Evolutionary conservation across 2,888 invertebrate genomes (phyloP).

Genomic region (Copidosoma aretas): DNA sequence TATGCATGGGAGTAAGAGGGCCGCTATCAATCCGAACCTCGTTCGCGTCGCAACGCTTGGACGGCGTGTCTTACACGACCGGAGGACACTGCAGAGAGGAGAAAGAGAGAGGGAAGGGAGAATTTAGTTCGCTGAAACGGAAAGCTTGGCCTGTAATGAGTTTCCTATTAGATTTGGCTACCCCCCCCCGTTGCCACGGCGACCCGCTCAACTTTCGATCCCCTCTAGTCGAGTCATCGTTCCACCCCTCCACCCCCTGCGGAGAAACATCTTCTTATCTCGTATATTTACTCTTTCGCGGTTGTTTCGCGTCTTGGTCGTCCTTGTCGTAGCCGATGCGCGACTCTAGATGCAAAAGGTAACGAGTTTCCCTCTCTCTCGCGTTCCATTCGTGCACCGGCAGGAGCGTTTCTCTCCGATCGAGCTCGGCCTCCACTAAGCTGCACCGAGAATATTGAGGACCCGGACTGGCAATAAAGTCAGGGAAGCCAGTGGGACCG

Average conservation of each 20-base stretch:
- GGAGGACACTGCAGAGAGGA: not conserved
- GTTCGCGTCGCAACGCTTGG: constrained; percentile 32
- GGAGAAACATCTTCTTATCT: constrained; percentile 26
- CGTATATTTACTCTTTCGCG: constrained; percentile 21
- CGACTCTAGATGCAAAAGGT: constrained; percentile 33
- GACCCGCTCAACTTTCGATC: constrained; percentile 50
- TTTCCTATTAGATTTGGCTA: constrained; percentile 61
- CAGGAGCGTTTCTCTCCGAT: too few relatives aligned
- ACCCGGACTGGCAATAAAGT: too few relatives aligned
- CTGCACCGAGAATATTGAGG: too few relatives aligned
- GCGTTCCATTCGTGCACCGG: too few relatives aligned
- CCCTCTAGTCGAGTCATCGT: constrained; percentile 37
- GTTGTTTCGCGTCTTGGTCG: constrained; percentile 1
- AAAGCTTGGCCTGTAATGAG: constrained; percentile 58
- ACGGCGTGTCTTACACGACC: constrained; percentile 28
- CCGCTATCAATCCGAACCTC: constrained; percentile 31
- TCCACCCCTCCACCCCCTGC: constrained; percentile 14
- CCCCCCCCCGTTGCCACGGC: constrained; percentile 50
- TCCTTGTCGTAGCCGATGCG: constrained; percentile 5
- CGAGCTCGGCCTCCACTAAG: too few relatives aligned
- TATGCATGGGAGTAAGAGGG: not conserved
- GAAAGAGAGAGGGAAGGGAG: constrained; percentile 43
- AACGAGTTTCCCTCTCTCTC: constrained; percentile 33
- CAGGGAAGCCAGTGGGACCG: too few relatives aligned
- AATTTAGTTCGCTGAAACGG: constrained; percentile 56